Evolutionary conservation across 2,113 vertebrate species (phyloP), one percentile per base, ranked within the genome.

Genomic region (Colaptes auratus): DNA sequence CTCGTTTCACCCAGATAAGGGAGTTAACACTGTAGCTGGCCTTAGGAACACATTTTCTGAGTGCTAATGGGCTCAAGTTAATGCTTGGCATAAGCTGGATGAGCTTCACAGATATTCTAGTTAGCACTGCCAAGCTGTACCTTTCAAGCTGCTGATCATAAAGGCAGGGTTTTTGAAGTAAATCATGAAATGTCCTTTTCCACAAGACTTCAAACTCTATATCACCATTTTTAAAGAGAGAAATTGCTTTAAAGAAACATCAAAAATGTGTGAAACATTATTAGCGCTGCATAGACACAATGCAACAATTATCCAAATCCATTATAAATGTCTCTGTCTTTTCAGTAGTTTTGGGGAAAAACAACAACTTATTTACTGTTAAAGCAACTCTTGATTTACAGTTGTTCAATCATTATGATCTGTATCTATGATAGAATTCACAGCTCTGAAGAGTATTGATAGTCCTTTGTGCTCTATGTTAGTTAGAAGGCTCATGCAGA

Each of bases 31-130:
- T 11, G 14, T 4, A 61, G 44, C 0, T 89, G 73, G 70, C 59
- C 81, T 75, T 90, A 75, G 78, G 64, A 90, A 76, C 58, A 39
- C 2, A 5, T 65, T 72, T 89, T 78, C 50, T 55, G 53, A 78
- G 65, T 86, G 20, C n/a, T 84, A 66, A 66, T 79, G 55, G 39
- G 21, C 55, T 86, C 63, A 58, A 46, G 39, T 15, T 82, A 72
- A 70, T 76, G 35, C n/a, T 75, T 69, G 18, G 55, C 50, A 59
- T 80, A 83, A 78, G 23, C 33, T 81, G 36, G 14, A 42, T 77
- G 69, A 95, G 36, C 35, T 90, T 90, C 75, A 86, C 59, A 82
- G n/a, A 21, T 65, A 69, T 72, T 87, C 55, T 89, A 76, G 82
- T 79, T 53, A 85, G 15, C 39, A 55, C 5, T 53, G 44, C 5